Evolutionary conservation across 1,140 invertebrate genomes (phyloP), one percentile per base, ranked within the genome.

Genomic region (Dreissena polymorpha): DNA sequence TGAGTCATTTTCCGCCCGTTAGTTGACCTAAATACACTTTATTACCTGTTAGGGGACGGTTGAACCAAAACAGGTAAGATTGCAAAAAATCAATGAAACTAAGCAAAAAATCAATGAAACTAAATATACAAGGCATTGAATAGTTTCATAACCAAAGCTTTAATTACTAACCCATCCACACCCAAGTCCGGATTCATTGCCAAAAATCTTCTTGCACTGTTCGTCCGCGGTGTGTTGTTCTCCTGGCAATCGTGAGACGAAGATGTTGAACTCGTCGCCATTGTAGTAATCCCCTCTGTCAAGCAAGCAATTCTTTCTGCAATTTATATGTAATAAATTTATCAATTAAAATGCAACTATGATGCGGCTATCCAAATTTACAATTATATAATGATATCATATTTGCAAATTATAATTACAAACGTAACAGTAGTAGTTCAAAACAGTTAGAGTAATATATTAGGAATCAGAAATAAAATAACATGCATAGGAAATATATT

Each of bases 261-360:
- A 64, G 18, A 6, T 53, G 18, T 77, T 39, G 57, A 50, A 77
- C 50, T 77, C 74, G 49, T 67, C 50, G 23, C 51, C 50, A n/a
- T 77, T 49, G 65, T 68, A 77, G 25, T 67, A 67, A 27, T 77
- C 64, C 51, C 74, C 74, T 27, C 67, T 60, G 49, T 77, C 74
- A 6, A 51, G 10, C 14, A 77, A 77, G 23, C 74, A 77, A 1
- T 21, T 60, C 2, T 60, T 60, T 2, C 57, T 60, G 57, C 57
- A 60, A 60, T n/a, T n/a, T 60, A 23, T 60, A 12, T 23, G 39
- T 39, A 39, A 39, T 5, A 39, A 5, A 39, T 8, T 5, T 39
- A 39, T 39, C 8, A 39, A 39, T 39, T 39, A 39, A 39, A 39
- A 39, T 39, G 39, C 39, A 39, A 39, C 8, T 39, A 39, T 39